These are phyloP conservation scores for Dryoscopus gambensis DNA, from an alignment of 2,113 vertebrate genomes.

Conservation along the genomic window DNA sequence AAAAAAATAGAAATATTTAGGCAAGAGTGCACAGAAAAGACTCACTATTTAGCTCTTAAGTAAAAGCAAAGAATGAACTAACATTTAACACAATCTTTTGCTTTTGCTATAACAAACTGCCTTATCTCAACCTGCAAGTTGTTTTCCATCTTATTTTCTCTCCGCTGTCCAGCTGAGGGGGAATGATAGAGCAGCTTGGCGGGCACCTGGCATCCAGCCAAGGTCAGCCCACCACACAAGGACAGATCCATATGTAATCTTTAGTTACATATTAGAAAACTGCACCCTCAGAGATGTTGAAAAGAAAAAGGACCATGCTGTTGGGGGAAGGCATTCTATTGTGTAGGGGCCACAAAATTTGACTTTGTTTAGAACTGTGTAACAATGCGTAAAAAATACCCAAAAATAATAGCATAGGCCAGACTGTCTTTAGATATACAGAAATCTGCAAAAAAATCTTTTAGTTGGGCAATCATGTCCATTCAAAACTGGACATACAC, in stretches of 20 bases:
- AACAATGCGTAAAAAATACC: not conserved
- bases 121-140: not conserved
- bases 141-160: not conserved
- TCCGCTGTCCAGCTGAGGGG: not conserved
- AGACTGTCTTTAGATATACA: not conserved
- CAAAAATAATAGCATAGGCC: not conserved
- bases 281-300: not conserved
- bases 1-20: not conserved
- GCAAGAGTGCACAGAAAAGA: not conserved
- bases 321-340: not conserved
- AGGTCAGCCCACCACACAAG: not conserved
- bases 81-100: not conserved
- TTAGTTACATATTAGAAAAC: not conserved
- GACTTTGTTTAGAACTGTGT: not conserved
- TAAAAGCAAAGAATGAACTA: not conserved
- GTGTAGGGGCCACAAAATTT: not conserved
- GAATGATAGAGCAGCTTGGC: no score
- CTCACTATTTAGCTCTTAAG: not conserved
- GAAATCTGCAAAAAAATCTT: not conserved
- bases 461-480: not conserved
- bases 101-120: not conserved
- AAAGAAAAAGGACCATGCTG: not conserved
- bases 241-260: not conserved
- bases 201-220: not conserved
- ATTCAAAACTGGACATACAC: not conserved